phyloP scores from a whole-genome alignment of 2,888 invertebrate genomes.

The Drosophila aldrichi region DNA sequence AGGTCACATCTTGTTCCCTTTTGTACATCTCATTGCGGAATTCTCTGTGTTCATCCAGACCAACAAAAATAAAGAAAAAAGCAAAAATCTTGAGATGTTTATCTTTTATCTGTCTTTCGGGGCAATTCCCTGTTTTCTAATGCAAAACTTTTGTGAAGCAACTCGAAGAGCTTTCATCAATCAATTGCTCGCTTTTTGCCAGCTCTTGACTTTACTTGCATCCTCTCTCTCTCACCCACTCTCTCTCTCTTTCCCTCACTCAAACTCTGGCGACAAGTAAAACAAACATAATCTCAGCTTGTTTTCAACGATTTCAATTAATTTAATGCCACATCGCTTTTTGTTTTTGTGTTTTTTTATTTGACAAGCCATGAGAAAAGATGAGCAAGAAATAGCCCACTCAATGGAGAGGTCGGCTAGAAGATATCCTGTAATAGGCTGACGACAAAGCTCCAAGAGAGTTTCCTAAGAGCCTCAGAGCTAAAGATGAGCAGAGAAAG shows the following conservation, averaged over 20 bases:
- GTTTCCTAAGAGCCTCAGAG: too few species aligned
- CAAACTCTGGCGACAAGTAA: constrained; percentile 40
- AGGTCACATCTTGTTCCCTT: not conserved
- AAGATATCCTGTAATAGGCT: not conserved
- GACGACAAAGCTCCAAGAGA: not conserved
- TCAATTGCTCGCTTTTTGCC: constrained; percentile 19
- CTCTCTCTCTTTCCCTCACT: not conserved
- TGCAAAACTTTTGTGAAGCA: constrained; percentile 1
- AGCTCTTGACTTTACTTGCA: constrained; percentile 3
- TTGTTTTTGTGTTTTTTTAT: constrained; percentile 22
- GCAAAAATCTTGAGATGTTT: constrained; percentile 22
- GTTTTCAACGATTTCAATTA: constrained; percentile 75
- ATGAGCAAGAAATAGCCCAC: not conserved
- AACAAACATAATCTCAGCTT: constrained; percentile 59
- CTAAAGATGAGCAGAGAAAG: not conserved
- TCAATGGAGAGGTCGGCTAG: not conserved
- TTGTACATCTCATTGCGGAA: constrained; percentile 47
- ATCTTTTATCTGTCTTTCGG: constrained; percentile 25
- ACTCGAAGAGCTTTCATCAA: constrained; percentile 18
- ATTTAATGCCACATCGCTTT: constrained; percentile 59
- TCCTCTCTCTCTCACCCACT: not conserved
- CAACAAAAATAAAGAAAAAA: not conserved
- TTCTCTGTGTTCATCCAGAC: constrained; percentile 35
- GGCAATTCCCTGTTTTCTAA: constrained; percentile 25
- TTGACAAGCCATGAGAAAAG: constrained; percentile 42